Percentiles rank a stretch among this genome's conserved stretches.
Conservation (phyloP, 1,140 invertebrate species). For the Rhagoletis zephyria region DNA sequence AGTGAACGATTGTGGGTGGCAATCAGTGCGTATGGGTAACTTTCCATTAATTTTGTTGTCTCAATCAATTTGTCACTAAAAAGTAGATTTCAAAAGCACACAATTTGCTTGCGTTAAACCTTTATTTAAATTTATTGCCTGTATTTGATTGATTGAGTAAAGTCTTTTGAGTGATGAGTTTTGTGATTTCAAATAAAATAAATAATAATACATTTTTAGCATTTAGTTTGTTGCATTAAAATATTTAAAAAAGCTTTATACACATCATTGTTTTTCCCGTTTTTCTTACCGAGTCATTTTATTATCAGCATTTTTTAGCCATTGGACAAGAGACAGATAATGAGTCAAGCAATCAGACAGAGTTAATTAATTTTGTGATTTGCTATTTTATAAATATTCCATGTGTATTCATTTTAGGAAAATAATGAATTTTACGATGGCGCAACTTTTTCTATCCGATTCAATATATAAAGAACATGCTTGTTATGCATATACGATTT, state of each 20-base stretch:
- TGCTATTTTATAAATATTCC: not conserved
- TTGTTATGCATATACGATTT: too few relatives aligned
- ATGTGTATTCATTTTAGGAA: too few relatives aligned
- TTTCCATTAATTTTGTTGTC: not conserved
- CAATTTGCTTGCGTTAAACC: not conserved
- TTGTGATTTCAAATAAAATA: not conserved
- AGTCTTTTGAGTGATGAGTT: not conserved
- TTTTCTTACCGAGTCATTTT: conserved; percentile 4
- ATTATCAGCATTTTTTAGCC: not conserved
- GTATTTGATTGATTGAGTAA: not conserved
- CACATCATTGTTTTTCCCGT: not conserved
- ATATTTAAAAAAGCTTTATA: not conserved
- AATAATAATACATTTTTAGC: not conserved
- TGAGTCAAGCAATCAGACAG: not conserved
- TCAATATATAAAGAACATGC: too few relatives aligned
- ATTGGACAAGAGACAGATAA: not conserved
- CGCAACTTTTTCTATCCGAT: too few relatives aligned
- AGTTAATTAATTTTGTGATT: conserved; percentile 22
- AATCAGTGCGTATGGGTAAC: not conserved
- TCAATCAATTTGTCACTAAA: not conserved
- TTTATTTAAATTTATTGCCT: not conserved
- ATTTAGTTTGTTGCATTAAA: not conserved
- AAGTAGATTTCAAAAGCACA: not conserved
- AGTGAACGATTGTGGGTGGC: not conserved
- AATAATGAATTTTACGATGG: too few relatives aligned